Evolutionary conservation across 2,113 vertebrate genomes (phyloP).

Genomic region (Caretta caretta): DNA sequence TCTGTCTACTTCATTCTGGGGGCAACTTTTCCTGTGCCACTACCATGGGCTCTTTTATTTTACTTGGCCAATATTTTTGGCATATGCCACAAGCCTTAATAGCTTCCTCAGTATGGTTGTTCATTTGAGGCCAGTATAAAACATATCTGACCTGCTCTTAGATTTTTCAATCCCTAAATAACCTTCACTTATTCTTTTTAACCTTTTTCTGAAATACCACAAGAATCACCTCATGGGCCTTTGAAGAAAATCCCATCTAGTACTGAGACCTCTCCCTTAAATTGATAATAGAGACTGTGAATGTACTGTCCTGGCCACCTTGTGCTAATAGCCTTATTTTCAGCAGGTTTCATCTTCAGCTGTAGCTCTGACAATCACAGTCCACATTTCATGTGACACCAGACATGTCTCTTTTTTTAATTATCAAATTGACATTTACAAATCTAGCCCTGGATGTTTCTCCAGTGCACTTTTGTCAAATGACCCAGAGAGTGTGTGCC

Average conservation of each 20-base stretch:
- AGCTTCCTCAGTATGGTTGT: neutral
- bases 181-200: neutral
- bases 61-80: neutral
- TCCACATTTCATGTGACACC: neutral
- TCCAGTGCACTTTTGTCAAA: neutral
- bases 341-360: neutral
- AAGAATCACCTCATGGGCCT: neutral
- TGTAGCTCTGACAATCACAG: neutral
- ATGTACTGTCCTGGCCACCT: neutral
- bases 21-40: neutral
- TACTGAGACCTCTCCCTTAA: neutral
- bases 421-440: neutral
- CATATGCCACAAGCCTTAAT: neutral
- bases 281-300: neutral
- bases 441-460: neutral
- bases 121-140: neutral
- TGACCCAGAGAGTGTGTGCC: neutral
- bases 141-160: neutral
- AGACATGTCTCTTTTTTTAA: neutral
- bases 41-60: neutral
- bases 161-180: neutral
- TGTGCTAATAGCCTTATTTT: neutral
- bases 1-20: neutral
- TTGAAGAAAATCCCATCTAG: neutral
- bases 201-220: neutral